phyloP scores from a whole-genome alignment of 2,797 vertebrate species.

The Carcharodon carcharias region DNA sequence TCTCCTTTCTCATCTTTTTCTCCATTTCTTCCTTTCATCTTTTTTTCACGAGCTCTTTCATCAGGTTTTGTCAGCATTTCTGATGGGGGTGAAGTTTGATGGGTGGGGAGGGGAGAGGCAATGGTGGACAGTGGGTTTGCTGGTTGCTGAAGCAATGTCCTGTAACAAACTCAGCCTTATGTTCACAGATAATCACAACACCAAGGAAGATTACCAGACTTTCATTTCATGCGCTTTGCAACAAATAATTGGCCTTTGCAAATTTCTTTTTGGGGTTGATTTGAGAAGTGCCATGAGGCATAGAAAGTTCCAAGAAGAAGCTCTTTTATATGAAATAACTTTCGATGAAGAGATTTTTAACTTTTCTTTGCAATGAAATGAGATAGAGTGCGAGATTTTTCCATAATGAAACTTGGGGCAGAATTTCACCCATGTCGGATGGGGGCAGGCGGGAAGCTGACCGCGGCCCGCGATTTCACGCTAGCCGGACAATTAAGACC shows the following conservation, averaged over 20 bases:
- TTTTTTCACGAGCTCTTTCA: conserved; percentile 1
- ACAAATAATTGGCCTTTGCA: background rate
- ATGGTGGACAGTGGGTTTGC: background rate
- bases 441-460: too few relatives aligned
- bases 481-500: too few relatives aligned
- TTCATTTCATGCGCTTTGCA: background rate
- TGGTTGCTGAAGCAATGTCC: background rate
- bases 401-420: background rate
- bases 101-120: background rate
- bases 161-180: background rate
- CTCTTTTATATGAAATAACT: background rate
- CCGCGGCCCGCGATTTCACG: too few relatives aligned
- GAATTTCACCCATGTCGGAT: too few relatives aligned
- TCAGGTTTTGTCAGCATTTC: background rate
- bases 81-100: too few relatives aligned
- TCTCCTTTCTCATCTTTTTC: conserved; percentile 56
- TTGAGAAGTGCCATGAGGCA: too few relatives aligned
- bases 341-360: background rate
- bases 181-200: background rate
- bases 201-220: background rate
- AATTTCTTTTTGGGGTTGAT: background rate
- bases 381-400: background rate
- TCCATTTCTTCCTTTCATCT: conserved; percentile 48
- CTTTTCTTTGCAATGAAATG: background rate
- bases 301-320: background rate